Base-by-base conservation (phyloP, 2,113 vertebrate genomes). In the Bagarius yarrelli region DNA sequence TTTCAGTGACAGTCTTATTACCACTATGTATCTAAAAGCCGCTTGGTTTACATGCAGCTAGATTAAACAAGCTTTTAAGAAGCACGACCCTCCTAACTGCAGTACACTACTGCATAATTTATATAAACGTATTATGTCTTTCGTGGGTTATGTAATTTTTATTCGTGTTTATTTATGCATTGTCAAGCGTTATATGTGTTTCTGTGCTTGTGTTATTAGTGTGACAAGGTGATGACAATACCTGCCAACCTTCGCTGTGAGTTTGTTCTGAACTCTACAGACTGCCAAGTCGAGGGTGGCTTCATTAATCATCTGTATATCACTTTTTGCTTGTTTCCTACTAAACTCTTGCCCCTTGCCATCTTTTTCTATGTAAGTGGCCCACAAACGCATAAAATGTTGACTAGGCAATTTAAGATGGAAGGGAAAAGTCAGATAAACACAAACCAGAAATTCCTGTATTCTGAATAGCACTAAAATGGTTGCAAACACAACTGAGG, bases 291-390 rank as follows among this genome's bases (percentile, higher is more conserved):
- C 56, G 89, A 87, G n/a, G 91, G 92, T 0, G 95, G 97, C 55
- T 98, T 96, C 89, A 89, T 99, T 73, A 86, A 94, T 89, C 98
- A 99, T 90, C 91, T 96, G 0, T 4, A 77, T 0, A 87, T 94
- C 77, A 90, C 93, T 53, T 97, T 97, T 90, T 99, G 98, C 63
- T 40, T 88, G 77, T 95, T 98, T 30, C 87, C 93, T 0, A 80
- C 90, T 0, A n/a, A 52, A 66, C 94, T 98, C 66, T 92, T 96
- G 8, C 95, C 95, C 2, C 90, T 99, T 81, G 92, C 89, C 1
- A 78, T 99, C 87, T 90, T 91, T 0, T 88, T 98, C 80, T 88
- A 87, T 82, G 87, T 88, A 83, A 88, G 87, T 79, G 19, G 25
- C 11, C 40, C 25, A 4, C 70, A 32, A 9, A 25, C 27, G 30